Conservation (phyloP, 2,113 vertebrate genomes). For the Numenius arquata region DNA sequence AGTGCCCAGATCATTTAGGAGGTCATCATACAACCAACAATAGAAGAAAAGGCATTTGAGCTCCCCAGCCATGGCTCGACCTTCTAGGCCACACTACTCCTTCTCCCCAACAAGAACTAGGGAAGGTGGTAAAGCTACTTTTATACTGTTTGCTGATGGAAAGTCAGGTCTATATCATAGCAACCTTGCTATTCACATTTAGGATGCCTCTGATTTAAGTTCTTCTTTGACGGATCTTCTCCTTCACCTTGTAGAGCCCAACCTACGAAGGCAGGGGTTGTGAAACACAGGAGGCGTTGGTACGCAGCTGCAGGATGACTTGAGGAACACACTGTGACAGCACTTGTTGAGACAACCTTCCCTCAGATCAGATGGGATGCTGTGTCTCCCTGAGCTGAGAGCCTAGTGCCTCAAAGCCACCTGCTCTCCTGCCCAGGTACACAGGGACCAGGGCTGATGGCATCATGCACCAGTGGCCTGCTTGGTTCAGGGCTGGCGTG, state of each 20-base stretch:
- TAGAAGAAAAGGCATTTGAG: not conserved
- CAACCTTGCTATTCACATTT: not conserved
- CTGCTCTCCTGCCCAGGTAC: fast-evolving
- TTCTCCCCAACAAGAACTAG: not conserved
- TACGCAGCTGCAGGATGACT: not conserved
- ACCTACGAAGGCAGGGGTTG: not conserved
- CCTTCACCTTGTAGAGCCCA: not conserved
- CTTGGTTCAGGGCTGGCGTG: not conserved
- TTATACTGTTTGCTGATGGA: not conserved
- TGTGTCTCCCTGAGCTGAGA: not conserved
- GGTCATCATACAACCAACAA: not conserved
- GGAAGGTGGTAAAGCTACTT: not conserved
- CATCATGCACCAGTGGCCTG: fast-evolving
- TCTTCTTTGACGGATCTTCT: not conserved
- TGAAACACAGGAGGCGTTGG: not conserved
- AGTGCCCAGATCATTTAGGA: not conserved
- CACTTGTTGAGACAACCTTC: not conserved
- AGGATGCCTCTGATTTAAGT: not conserved
- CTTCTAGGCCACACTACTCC: not conserved
- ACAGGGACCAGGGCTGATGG: fast-evolving
- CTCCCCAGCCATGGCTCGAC: not conserved
- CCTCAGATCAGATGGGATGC: not conserved
- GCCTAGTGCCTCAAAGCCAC: fast-evolving
- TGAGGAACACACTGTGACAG: not conserved
- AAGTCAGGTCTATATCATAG: not conserved